Base-by-base conservation (phyloP, 2,888 invertebrate genomes). In the Ischnus inquisitorius region DNA sequence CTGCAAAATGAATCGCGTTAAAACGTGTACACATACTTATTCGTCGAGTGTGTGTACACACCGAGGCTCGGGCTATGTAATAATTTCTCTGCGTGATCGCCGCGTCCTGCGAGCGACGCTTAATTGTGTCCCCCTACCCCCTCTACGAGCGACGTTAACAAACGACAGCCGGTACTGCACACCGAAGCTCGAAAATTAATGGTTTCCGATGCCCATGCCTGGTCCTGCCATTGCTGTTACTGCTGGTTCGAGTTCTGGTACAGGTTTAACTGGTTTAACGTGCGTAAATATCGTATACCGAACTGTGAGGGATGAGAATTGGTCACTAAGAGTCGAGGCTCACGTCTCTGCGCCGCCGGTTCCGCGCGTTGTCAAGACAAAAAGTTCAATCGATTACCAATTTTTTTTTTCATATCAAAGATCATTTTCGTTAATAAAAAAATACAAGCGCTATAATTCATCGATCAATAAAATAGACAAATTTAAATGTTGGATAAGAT, bases 171-270 rank as follows among this genome's bases (percentile, higher is more conserved):
- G 84, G 82, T 77, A 67, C 77, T 84, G 82, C 71, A 82, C 75
- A 69, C 67, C 79, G 74, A 84, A 84, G 71, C 69, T 76, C 81
- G 84, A 84, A 82, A 88, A 87, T 87, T 87, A 86, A 88, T 88
- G 84, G 83, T 81, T 84, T 78, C 84, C 79, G 85, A 82, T 83
- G 68, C 74, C 77, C 77, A 60, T 68, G 51, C 67, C 62, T 48
- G 64, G 60, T 60, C 54, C 82, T 62, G 51, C 39, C 74, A 54
- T 28, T 67, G 25, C 43, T 75, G 28, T 39, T 74, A 64, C 68
- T 75, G 54, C 78, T 69, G 67, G n/a, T 69, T 46, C 78, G 48
- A 81, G 78, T 75, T 81, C 75, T 75, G n/a, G 79, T 79, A 51
- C 69, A 60, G 69, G 68, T 82, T 82, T 60, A 84, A 82, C 78